Conservation (phyloP, 1,140 invertebrate species). For the Drosophila persimilis region DNA sequence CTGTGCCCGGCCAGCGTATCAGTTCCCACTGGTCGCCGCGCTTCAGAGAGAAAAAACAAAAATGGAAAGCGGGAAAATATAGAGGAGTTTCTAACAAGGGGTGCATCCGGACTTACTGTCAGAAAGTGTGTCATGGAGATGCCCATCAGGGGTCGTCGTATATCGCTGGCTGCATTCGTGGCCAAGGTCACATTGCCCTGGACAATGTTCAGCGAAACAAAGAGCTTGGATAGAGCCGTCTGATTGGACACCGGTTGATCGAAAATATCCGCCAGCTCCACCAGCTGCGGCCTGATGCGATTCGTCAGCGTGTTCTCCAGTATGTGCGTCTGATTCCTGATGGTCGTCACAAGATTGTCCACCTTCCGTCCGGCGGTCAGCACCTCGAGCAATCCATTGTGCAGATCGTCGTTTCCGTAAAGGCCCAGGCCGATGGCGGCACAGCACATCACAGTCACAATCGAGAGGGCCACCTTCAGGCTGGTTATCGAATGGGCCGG, state of each 20-base stretch:
- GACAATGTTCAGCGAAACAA: conserved; percentile 87
- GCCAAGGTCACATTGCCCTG: conserved; percentile 88
- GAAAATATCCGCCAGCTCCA: conserved; percentile 88
- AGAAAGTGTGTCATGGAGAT: conserved; percentile 87
- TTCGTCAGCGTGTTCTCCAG: conserved; percentile 87
- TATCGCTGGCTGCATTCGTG: conserved; percentile 88
- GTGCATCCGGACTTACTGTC: conserved; percentile 81
- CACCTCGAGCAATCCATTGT: conserved; percentile 93
- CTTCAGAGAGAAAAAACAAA: conserved; percentile 38
- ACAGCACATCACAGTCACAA: conserved; percentile 93
- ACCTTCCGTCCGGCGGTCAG: conserved; percentile 90
- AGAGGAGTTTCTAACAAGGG: neutral
- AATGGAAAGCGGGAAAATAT: neutral
- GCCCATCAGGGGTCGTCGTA: conserved; percentile 87
- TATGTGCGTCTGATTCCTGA: conserved; percentile 89
- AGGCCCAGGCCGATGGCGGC: conserved; percentile 87
- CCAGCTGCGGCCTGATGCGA: conserved; percentile 87
- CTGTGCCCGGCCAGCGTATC: conserved; percentile 90
- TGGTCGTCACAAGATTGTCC: conserved; percentile 88
- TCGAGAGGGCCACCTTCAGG: conserved; percentile 91
- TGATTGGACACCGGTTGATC: conserved; percentile 90
- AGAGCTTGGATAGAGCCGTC: conserved; percentile 87
- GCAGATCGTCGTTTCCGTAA: conserved; percentile 94
- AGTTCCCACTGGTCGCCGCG: conserved; percentile 86
- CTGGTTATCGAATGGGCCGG: conserved; percentile 93